These are phyloP conservation scores for Cyclargus thomasi DNA, from an alignment of 1,140 invertebrate genomes.

Conservation along the genomic window DNA sequence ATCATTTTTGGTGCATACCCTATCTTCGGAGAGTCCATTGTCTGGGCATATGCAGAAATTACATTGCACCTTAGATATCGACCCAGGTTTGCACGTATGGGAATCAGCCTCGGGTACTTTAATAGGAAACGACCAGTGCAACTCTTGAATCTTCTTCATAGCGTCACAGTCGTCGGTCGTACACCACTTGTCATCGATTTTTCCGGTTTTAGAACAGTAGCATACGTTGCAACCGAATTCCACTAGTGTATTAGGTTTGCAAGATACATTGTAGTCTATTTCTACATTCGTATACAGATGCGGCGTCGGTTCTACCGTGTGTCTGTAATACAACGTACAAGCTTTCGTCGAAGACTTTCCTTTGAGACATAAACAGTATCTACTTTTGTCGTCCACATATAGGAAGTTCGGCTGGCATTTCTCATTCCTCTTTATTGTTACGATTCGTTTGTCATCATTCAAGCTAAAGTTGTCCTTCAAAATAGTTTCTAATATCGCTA, in stretches of 20 bases:
- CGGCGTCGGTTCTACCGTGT: conserved; percentile 14
- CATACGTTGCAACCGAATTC: conserved; percentile 61
- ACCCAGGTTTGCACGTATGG: conserved; percentile 44
- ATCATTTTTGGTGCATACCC: conserved; percentile 51
- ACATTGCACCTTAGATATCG: conserved; percentile 49
- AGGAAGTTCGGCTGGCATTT: conserved; percentile 43
- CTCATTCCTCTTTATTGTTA: conserved; percentile 21
- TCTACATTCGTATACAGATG: conserved; percentile 20
- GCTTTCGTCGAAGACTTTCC: conserved; percentile 38
- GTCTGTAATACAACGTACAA: conserved; percentile 39
- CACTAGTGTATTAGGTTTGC: conserved; percentile 51
- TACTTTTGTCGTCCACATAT: conserved; percentile 42
- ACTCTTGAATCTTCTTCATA: conserved; percentile 41
- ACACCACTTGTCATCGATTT: conserved; percentile 61
- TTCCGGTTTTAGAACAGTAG: conserved; percentile 54
- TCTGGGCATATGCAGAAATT: conserved; percentile 63
- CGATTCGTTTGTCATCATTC: conserved; percentile 34
- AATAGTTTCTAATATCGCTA: conserved; percentile 43
- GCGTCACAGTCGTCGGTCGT: conserved; percentile 58
- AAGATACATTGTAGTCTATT: conserved; percentile 36
- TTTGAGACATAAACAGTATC: conserved; percentile 53
- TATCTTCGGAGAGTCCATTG: conserved; percentile 40
- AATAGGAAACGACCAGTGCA: conserved; percentile 30
- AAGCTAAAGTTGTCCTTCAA: conserved; percentile 36
- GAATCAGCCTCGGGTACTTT: conserved; percentile 20